Percentiles rank a stretch among this genome's conserved stretches.
phyloP scores from a whole-genome alignment of 2,113 vertebrate species.

The Cinclus cinclus region DNA sequence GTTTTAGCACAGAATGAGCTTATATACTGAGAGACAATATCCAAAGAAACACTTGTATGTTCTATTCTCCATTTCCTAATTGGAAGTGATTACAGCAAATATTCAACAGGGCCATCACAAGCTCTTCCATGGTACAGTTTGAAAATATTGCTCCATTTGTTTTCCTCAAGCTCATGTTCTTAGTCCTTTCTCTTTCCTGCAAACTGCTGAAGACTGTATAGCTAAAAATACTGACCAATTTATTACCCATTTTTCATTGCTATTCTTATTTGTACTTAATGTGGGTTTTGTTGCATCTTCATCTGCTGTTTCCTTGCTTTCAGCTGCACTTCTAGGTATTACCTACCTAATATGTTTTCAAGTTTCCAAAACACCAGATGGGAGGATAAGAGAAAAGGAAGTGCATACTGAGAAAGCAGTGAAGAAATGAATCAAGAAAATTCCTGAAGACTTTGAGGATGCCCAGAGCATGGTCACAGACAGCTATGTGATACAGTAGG shows the following conservation, averaged over 20 bases:
- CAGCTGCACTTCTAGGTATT: neutral
- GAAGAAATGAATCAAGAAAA: neutral
- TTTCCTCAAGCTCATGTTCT: neutral
- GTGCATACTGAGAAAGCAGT: neutral
- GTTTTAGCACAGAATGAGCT: neutral
- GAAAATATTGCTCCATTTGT: neutral
- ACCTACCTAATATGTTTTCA: neutral
- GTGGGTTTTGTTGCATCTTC: neutral
- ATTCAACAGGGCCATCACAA: neutral
- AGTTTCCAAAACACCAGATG: neutral
- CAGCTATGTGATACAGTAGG: neutral
- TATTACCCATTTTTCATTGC: neutral
- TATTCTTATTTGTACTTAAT: neutral
- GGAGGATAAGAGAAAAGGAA: neutral
- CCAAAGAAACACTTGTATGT: neutral
- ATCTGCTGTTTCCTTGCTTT: neutral
- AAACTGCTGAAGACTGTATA: neutral
- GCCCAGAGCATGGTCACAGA: neutral
- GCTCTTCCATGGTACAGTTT: neutral
- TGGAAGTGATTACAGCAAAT: neutral
- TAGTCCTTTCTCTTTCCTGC: neutral
- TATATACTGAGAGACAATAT: neutral
- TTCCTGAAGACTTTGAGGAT: neutral
- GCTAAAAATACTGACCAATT: neutral
- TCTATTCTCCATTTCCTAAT: neutral